A percentile compares a stretch with the other conserved stretches of the same genome.
These are phyloP conservation scores for Mystacornis crossleyi DNA, from an alignment of 2,113 vertebrate genomes.

Conservation along the genomic window DNA sequence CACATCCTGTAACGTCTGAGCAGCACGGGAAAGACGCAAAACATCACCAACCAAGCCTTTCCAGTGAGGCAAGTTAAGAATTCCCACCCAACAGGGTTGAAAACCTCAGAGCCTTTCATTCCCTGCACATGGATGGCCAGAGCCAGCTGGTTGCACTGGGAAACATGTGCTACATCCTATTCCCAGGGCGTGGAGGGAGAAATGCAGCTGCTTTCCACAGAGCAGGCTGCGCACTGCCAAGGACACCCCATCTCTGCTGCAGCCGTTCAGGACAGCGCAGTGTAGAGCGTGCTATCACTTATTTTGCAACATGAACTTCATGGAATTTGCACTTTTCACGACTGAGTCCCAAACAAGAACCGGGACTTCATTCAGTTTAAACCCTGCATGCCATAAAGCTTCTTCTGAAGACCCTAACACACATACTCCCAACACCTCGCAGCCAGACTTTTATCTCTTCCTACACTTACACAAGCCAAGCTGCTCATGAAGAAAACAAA, in stretches of 20 bases:
- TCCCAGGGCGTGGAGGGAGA: slow-evolving; percentile 36
- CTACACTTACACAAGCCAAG: neutral
- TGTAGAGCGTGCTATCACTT: slow-evolving; percentile 2
- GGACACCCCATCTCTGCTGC: neutral
- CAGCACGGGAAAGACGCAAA: neutral
- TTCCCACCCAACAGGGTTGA: slow-evolving; percentile 1
- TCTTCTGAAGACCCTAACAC: neutral
- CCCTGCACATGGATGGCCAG: neutral
- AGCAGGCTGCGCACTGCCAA: neutral
- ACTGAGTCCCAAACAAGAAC: neutral
- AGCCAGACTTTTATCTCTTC: neutral
- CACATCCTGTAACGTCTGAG: neutral
- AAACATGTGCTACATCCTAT: slow-evolving; percentile 16
- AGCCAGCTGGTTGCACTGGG: neutral
- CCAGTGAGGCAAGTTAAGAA: neutral
- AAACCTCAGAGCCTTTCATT: neutral
- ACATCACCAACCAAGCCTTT: slow-evolving; percentile 6
- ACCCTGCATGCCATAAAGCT: neutral
- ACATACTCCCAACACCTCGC: neutral
- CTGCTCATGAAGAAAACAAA: neutral
- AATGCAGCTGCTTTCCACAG: slow-evolving; percentile 47
- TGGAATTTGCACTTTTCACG: neutral
- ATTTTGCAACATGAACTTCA: slow-evolving; percentile 23
- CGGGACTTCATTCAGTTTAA: neutral
- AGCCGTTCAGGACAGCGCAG: neutral